Evolutionary conservation across 2,888 invertebrate genomes (phyloP).

Genomic region (Keiferia lycopersicella): DNA sequence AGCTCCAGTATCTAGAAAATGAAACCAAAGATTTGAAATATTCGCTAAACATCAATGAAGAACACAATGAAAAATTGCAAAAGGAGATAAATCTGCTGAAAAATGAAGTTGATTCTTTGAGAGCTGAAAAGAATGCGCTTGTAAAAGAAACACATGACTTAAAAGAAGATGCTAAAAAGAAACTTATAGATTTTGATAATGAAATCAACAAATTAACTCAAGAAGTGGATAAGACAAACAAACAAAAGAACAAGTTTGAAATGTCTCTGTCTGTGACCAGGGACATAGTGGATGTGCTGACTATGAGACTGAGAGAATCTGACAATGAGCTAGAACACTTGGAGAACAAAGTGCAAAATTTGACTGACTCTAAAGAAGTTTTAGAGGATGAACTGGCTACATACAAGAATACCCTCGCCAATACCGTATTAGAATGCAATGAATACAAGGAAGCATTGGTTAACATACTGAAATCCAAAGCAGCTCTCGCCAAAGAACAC

Average conservation of each 20-base stretch:
- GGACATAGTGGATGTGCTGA: slow-evolving; percentile 81
- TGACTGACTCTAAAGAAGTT: slow-evolving; percentile 59
- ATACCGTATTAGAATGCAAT: slow-evolving; percentile 65
- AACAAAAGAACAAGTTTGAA: slow-evolving; percentile 80
- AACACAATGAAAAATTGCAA: slow-evolving; percentile 54
- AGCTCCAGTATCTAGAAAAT: slow-evolving; percentile 58
- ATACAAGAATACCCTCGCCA: slow-evolving; percentile 63
- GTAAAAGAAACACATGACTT: slow-evolving; percentile 55
- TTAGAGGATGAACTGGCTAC: slow-evolving; percentile 62
- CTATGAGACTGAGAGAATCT: slow-evolving; percentile 79
- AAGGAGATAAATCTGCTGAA: slow-evolving; percentile 57
- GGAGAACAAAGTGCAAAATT: slow-evolving; percentile 61
- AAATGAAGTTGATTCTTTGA: slow-evolving; percentile 55
- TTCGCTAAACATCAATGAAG: slow-evolving; percentile 53
- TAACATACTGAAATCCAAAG: slow-evolving; percentile 73
- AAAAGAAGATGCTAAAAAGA: slow-evolving; percentile 64
- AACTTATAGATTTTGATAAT: slow-evolving; percentile 66
- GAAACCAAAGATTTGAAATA: slow-evolving; percentile 63
- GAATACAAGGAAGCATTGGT: slow-evolving; percentile 75
- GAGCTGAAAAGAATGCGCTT: slow-evolving; percentile 51
- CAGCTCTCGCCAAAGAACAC: slow-evolving; percentile 71
- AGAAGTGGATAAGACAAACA: slow-evolving; percentile 67
- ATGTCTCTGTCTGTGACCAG: slow-evolving; percentile 81
- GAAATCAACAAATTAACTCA: slow-evolving; percentile 67
- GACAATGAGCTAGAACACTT: slow-evolving; percentile 82